These are phyloP conservation scores for Criorhina ranunculi DNA, from an alignment of 2,888 invertebrate species.

Conservation along the genomic window DNA sequence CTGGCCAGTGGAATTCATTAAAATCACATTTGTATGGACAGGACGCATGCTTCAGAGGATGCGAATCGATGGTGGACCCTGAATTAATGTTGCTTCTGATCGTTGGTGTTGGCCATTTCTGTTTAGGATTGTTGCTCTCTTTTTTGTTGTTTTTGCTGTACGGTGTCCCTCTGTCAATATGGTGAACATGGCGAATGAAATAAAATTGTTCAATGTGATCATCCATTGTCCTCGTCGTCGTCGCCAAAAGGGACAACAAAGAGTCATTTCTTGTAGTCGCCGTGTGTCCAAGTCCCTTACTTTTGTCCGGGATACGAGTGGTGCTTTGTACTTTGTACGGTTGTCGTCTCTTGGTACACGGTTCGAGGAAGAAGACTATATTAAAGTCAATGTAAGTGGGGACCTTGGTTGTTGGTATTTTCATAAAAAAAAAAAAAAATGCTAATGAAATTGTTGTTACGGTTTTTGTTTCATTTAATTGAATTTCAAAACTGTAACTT, in stretches of 20 bases:
- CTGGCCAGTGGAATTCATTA: conserved; percentile 69
- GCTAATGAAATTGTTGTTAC: conserved; percentile 64
- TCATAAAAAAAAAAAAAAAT: conserved; percentile 42
- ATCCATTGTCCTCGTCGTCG: conserved; percentile 68
- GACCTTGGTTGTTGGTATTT: conserved; percentile 19
- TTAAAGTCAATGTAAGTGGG: conserved; percentile 41
- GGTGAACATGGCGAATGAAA: conserved; percentile 74
- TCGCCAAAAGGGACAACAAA: conserved; percentile 65
- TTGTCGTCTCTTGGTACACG: conserved; percentile 64
- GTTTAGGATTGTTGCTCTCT: conserved; percentile 28
- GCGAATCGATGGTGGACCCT: conserved; percentile 67
- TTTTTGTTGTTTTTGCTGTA: conserved; percentile 28
- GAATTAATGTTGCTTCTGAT: conserved; percentile 70
- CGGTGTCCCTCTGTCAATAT: conserved; percentile 57
- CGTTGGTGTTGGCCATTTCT: conserved; percentile 63
- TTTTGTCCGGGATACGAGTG: conserved; percentile 43
- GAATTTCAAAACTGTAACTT: conserved; percentile 23
- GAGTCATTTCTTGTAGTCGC: conserved; percentile 34
- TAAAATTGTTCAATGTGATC: conserved; percentile 75
- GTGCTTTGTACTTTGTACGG: conserved; percentile 75
- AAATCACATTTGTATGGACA: conserved; percentile 74
- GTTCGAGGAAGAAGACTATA: conserved; percentile 64
- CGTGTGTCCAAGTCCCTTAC: neutral
- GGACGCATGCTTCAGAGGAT: conserved; percentile 34
- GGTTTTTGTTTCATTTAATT: conserved; percentile 48